Conservation (phyloP, 1,140 invertebrate species). For the Caenorhabditis tropicalis region DNA sequence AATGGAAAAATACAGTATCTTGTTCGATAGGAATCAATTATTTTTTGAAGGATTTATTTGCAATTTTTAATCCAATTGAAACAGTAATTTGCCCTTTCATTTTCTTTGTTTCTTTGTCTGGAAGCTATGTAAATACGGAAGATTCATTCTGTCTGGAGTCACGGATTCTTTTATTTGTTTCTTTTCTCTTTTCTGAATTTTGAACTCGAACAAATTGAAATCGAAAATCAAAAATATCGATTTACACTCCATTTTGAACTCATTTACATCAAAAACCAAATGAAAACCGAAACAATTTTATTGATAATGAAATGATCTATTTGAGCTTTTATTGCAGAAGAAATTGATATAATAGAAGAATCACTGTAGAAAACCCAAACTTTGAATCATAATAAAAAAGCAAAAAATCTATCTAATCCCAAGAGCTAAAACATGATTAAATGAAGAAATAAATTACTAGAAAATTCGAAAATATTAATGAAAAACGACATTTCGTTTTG, state of each 20-base stretch:
- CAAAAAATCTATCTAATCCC: not conserved
- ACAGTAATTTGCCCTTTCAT: not conserved
- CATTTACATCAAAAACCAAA: not conserved
- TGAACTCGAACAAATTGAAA: too few species aligned
- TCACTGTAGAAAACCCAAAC: not conserved
- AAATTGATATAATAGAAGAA: not conserved
- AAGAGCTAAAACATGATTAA: constrained; percentile 16
- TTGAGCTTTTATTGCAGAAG: not conserved
- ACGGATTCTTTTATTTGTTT: too few species aligned
- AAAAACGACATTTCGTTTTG: constrained; percentile 10
- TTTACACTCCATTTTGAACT: too few species aligned
- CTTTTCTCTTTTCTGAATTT: too few species aligned
- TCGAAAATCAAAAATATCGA: too few species aligned
- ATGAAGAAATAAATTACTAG: not conserved
- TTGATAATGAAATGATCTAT: not conserved
- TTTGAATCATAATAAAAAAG: not conserved
- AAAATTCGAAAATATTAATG: constrained; percentile 4
- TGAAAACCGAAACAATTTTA: too few species aligned
- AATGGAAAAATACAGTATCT: not conserved
- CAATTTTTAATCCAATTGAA: not conserved
- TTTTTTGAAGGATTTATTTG: not conserved
- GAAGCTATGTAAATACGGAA: not conserved
- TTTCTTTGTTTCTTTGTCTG: constrained; percentile 18
- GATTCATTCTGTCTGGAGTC: not conserved
- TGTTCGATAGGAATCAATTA: not conserved